Evolutionary conservation across 2,113 vertebrate species (phyloP), one percentile per base, ranked within the genome.

Genomic region (Elephas maximus): DNA sequence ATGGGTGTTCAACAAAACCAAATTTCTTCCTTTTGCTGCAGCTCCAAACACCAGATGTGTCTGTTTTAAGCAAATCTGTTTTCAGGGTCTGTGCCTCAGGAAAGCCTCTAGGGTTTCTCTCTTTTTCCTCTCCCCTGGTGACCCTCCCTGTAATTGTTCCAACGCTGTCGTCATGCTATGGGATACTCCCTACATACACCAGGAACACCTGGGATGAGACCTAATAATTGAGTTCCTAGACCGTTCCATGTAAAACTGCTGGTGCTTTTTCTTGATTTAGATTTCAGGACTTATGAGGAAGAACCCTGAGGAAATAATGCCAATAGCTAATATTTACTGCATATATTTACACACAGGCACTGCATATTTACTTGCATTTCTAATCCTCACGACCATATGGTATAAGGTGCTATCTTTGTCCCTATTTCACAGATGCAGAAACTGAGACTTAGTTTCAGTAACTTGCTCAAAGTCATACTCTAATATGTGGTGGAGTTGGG

Each of bases 21-120:
- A 73, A 24, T 45, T 51, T 76, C 15, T 62, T 92, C 37, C 79
- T 62, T 85, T 78, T 28, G 57, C 23, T 48, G 7, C 7, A 37
- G 23, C 74, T 81, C 65, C 62, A 65, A 71, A 87, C 73, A 23
- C 33, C 37, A 44, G 41, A n/a, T 69, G 41, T n/a, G 14, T 90
- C 81, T 90, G 53, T 24, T 77, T 91, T 76, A 17, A 92, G 73
- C 73, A 74, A 73, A 74, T 93, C 76, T 90, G 45, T 30, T 77
- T 87, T 74, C 26, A 92, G n/a, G 57, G 74, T 69, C 67, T 48
- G 76, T 76, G 60, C 48, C 76, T 62, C 57, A 26, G 71, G 41
- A 90, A 91, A 63, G 18, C 71, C 62, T 73, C 82, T 28, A 33
- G 67, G 1, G 41, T 1, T 2, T 74, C 41, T 11, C 14, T 9